Percentiles rank a stretch among this genome's conserved stretches.
Conservation (phyloP, 2,797 vertebrate genomes). For the Poeciliopsis turneri region DNA sequence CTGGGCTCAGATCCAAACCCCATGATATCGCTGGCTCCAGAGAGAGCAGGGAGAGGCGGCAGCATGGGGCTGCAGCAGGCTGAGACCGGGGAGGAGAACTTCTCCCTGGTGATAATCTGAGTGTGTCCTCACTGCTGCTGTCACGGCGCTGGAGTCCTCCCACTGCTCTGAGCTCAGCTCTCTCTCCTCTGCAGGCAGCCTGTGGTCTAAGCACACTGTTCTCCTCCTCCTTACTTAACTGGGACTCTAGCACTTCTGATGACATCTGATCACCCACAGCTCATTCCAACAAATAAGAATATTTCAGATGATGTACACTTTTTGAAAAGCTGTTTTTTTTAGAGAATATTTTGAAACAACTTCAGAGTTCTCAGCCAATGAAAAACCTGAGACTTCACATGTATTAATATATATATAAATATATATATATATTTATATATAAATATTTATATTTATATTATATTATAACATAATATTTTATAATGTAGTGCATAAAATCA, state of each 20-base stretch:
- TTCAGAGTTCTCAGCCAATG: not conserved
- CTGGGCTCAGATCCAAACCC: constrained; percentile 71
- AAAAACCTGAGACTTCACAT: not conserved
- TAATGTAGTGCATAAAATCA: too few species aligned
- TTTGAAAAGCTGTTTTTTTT: not conserved
- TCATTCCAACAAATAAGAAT: not conserved
- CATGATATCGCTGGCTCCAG: constrained; percentile 71
- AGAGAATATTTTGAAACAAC: not conserved
- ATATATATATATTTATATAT: too few species aligned
- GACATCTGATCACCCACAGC: not conserved
- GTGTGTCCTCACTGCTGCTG: constrained; percentile 12
- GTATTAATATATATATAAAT: too few species aligned
- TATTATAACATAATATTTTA: too few species aligned
- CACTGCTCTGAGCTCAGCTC: not conserved
- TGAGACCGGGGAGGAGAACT: constrained; percentile 4
- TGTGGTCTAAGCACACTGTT: not conserved
- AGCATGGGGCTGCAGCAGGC: constrained; percentile 28
- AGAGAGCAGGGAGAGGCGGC: not conserved
- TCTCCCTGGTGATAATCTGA: not conserved
- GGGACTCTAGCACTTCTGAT: not conserved
- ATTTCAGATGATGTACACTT: not conserved
- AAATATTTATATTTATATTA: too few species aligned
- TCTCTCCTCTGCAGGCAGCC: constrained; percentile 1
- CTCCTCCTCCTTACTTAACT: not conserved
- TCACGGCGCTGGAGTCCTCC: constrained; percentile 51